Evolutionary conservation across 2,797 vertebrate species (phyloP), one percentile per base, ranked within the genome.

Genomic region (Anguilla marmorata): DNA sequence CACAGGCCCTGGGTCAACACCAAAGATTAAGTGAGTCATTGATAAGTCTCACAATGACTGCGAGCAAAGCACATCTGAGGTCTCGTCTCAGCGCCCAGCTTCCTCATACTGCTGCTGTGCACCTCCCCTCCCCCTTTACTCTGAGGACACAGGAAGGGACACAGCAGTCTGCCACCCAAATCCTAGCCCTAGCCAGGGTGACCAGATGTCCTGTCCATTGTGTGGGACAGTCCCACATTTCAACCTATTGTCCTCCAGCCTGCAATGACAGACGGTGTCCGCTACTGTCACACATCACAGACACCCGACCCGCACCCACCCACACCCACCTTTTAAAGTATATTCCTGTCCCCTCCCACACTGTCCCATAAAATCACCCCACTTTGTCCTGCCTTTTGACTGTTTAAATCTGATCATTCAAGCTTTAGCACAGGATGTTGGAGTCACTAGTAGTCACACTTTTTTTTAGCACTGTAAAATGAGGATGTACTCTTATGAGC

Each of bases 11-110:
- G 24, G 89, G 90, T 90, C 90, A 90, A 91, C 90, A 91, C 87
- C 84, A 58, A 82, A 87, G 88, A 88, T 87, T 88, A 85, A 89
- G 88, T 90, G 90, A 91, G 89, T 89, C 90, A 90, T 90, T 86
- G 88, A 54, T n/a, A 86, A 89, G 87, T 50, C 83, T 85, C 85
- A 21, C 72, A 56, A 83, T 19, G 84, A 60, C 50, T 56, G 2
- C 83, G 30, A 2, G 50, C 50, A 27, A 14, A 11, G n/a, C 45
- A 14, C 24, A n/a, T 52, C 48, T 14, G 21, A 48, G 82, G 5
- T 76, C 41, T 41, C 41, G 41, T 41, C 24, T 66, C 33, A 48
- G 45, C 37, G 5, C 41, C 41, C 79, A n/a, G 45, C 27, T 41
- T 69, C 9, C 63, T 30, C n/a, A 74, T 74, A 33, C 69, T 12